phyloP scores from a whole-genome alignment of 2,888 invertebrate species.

The Acleris literana region DNA sequence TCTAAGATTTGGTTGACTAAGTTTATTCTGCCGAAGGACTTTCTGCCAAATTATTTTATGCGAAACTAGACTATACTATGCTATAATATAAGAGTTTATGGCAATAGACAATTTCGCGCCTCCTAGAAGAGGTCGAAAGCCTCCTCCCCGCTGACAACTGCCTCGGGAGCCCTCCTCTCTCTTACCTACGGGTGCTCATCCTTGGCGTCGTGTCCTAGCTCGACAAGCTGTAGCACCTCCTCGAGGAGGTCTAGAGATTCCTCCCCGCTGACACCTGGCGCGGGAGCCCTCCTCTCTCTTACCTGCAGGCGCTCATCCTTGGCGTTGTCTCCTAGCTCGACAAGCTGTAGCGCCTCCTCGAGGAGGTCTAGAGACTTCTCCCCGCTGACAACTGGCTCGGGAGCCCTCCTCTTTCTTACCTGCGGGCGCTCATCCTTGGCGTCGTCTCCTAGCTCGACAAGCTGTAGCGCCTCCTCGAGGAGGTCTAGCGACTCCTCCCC shows the following conservation, averaged over 20 bases:
- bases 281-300: background rate
- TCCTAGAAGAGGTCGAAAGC: too few relatives aligned
- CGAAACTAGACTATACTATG: too few relatives aligned
- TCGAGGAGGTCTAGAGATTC: too few relatives aligned
- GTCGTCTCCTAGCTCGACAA: slow-evolving; percentile 87
- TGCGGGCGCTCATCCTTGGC: slow-evolving; percentile 73
- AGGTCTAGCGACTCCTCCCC: slow-evolving; percentile 85
- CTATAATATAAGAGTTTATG: too few relatives aligned
- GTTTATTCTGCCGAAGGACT: too few relatives aligned
- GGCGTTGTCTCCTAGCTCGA: slow-evolving; percentile 85
- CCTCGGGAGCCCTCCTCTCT: too few relatives aligned
- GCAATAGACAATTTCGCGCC: too few relatives aligned
- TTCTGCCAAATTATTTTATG: too few relatives aligned
- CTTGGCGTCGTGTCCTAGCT: slow-evolving; percentile 84
- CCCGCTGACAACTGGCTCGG: too few relatives aligned
- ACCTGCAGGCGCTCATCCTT: slow-evolving; percentile 76
- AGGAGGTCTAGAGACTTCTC: slow-evolving; percentile 85
- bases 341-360: slow-evolving; percentile 89
- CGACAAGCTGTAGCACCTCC: slow-evolving; percentile 87
- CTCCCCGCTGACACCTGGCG: too few relatives aligned
- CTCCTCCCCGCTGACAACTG: too few relatives aligned
- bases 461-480: slow-evolving; percentile 88
- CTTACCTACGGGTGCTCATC: slow-evolving; percentile 70
- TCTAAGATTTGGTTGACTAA: too few relatives aligned
- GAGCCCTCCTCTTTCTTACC: slow-evolving; percentile 44